Percentiles rank a stretch among this genome's conserved stretches.
Evolutionary conservation across 2,888 invertebrate species (phyloP).

Genomic region (Pheosia tremula): DNA sequence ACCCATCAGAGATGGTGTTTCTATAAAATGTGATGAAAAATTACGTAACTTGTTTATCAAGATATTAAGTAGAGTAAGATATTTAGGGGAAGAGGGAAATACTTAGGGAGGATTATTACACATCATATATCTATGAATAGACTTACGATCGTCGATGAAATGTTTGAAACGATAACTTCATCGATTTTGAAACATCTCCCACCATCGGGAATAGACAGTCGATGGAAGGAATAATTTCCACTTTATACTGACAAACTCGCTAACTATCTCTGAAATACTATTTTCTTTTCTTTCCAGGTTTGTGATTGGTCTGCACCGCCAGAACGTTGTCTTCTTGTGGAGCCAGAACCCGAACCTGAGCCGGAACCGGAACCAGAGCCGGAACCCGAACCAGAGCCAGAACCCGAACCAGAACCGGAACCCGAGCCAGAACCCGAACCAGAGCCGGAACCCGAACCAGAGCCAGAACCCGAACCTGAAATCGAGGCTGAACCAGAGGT

Average conservation of each 20-base stretch:
- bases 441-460: constrained; percentile 55
- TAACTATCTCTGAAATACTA: too few species aligned
- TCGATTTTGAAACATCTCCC: too few species aligned
- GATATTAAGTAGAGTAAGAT: background rate
- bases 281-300: constrained; percentile 47
- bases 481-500: constrained; percentile 40
- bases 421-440: constrained; percentile 60
- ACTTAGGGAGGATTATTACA: too few species aligned
- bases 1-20: background rate
- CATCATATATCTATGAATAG: too few species aligned
- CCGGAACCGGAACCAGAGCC: constrained; percentile 51
- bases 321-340: constrained; percentile 42
- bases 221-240: too few species aligned
- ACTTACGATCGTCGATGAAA: too few species aligned
- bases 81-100: too few species aligned
- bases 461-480: constrained; percentile 47
- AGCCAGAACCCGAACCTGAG: constrained; percentile 22
- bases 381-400: constrained; percentile 58
- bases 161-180: too few species aligned
- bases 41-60: background rate
- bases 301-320: constrained; percentile 68
- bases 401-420: constrained; percentile 64
- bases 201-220: too few species aligned
- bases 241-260: too few species aligned
- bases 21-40: background rate